Evolutionary conservation across 2,888 invertebrate species (phyloP), one percentile per base, ranked within the genome.

Genomic region (Cephus pulcher): DNA sequence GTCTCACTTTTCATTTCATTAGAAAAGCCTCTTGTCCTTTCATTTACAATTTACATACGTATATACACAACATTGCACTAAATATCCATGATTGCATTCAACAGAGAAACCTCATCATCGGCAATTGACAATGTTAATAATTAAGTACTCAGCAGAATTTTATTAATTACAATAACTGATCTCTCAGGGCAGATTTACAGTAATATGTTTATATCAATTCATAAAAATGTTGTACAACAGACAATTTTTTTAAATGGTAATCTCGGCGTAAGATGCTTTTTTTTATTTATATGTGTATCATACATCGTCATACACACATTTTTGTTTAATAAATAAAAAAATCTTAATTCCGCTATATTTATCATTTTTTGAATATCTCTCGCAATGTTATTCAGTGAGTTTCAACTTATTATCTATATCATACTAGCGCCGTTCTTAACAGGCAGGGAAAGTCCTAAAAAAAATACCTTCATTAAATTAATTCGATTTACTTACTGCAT

Each of bases 401-500:
- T 23, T 56, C 1, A 56, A 56, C 56, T 56, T 56, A 56, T 23
- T 56, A 23, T 2, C 56, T 56, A 23, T 56, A 56, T 23, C 23
- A 0, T 56, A 56, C 9, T 56, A 56, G 56, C 56, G 56, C 56
- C 23, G 23, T 15, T 74, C 68, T 77, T 81, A 88, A 81, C 88
- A 88, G 80, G 86, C 87, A 23, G 87, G 86, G 76, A 88, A 88
- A 75, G 88, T 88, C 80, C 88, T 88, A 76, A 76, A 88, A 81
- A 75, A 12, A 6, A 71, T 32, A 32, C 4, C 11, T 4, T 2
- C 6, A 0, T 33, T 32, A 34, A 71, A 71, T 12, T 32, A 23
- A 34, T 32, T 70, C 15, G 40, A 35, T 56, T 23, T 33, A 76
- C 74, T 23, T 73, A 15, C 11, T 69, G 34, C 33, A 75, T 75